Evolutionary conservation across 2,888 invertebrate genomes (phyloP).

Genomic region (Ennomos fuscantarius): DNA sequence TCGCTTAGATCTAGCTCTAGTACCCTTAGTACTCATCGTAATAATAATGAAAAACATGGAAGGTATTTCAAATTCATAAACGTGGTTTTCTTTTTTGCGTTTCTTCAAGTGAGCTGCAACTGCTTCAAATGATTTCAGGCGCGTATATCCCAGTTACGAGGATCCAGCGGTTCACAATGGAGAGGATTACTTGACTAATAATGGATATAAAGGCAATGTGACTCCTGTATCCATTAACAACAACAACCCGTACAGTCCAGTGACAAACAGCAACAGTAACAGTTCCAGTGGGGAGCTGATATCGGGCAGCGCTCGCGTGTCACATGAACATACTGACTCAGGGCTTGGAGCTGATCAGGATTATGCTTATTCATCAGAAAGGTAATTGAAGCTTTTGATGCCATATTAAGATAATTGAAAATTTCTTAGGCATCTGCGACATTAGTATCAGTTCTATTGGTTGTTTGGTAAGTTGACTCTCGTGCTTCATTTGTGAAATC

Average conservation of each 20-base stretch:
- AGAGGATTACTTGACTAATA: constrained; percentile 76
- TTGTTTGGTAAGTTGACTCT: too few species aligned
- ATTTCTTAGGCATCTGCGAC: too few species aligned
- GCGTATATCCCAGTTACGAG: constrained; percentile 75
- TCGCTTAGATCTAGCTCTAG: constrained; percentile 86
- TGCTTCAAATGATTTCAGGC: constrained; percentile 58
- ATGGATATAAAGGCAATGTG: constrained; percentile 73
- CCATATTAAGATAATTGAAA: too few species aligned
- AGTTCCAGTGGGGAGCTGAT: constrained; percentile 82
- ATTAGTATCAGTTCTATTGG: too few species aligned
- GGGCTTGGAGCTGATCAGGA: constrained; percentile 91
- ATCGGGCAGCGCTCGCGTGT: constrained; percentile 84
- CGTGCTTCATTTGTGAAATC: too few species aligned
- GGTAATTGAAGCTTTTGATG: constrained; percentile 66
- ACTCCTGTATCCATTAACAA: constrained; percentile 73
- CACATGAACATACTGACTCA: constrained; percentile 91
- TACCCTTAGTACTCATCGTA: constrained; percentile 84
- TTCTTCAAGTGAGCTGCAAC: not conserved
- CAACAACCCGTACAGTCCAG: constrained; percentile 80
- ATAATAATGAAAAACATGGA: constrained; percentile 80
- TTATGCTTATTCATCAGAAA: constrained; percentile 89
- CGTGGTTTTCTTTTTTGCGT: constrained; percentile 23
- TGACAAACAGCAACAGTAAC: constrained; percentile 81
- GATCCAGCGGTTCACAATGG: constrained; percentile 63
- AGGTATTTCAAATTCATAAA: constrained; percentile 51